Percentiles rank a stretch among this genome's conserved stretches.
Conservation (phyloP, 2,113 vertebrate genomes). For the Neogale vison region DNA sequence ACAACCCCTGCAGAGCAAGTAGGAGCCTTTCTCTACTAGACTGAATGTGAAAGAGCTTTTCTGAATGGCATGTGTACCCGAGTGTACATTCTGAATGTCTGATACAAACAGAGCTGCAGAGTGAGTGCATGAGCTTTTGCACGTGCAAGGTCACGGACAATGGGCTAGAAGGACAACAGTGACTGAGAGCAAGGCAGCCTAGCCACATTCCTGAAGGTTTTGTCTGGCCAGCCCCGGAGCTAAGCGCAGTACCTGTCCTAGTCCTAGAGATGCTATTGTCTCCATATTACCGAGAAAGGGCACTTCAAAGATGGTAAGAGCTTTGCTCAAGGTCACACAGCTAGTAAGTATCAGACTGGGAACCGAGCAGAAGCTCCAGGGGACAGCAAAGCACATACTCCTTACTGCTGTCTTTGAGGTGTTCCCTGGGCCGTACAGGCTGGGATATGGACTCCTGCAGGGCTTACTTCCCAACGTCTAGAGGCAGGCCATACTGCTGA, state of each 20-base stretch:
- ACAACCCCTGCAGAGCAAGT: neutral
- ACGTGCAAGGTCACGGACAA: neutral
- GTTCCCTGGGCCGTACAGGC: neutral
- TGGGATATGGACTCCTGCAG: no score
- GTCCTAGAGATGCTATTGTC: no score
- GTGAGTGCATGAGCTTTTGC: rapidly evolving
- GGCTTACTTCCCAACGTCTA: neutral
- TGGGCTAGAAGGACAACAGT: neutral
- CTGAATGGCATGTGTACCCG: neutral
- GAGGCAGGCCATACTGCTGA: neutral
- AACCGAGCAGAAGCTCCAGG: neutral
- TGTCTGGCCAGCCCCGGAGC: neutral
- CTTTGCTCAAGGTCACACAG: neutral
- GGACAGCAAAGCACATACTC: neutral
- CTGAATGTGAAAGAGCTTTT: neutral
- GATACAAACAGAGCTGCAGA: neutral
- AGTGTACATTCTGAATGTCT: neutral
- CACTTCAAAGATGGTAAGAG: neutral
- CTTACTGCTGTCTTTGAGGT: neutral
- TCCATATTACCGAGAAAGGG: neutral
- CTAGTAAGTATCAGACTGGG: neutral
- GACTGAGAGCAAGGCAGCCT: neutral
- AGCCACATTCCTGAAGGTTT: neutral
- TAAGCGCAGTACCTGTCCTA: neutral
- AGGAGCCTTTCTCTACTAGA: neutral